phyloP scores from a whole-genome alignment of 2,888 invertebrate species.

The Parnassius orleans region DNA sequence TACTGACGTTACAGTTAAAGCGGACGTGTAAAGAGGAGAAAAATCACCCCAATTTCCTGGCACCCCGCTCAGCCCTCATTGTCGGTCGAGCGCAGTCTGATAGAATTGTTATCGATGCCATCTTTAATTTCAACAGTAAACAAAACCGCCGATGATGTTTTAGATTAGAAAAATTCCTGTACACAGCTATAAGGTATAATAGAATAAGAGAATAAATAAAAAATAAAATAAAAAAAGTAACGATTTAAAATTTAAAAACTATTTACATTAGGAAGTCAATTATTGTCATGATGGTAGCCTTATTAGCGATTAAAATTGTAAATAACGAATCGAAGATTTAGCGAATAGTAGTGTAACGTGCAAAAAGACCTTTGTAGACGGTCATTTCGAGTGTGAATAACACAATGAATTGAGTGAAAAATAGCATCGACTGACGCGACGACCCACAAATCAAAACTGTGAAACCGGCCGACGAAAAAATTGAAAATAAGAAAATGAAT shows the following conservation, averaged over 20 bases:
- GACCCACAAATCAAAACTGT: constrained; percentile 69
- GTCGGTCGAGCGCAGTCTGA: constrained; percentile 69
- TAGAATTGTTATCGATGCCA: constrained; percentile 82
- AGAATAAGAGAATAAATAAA: no score
- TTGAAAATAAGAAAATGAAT: constrained; percentile 50
- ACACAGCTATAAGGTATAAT: not conserved
- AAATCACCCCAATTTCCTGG: constrained; percentile 78
- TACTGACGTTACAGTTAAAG: constrained; percentile 45
- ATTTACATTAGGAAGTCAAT: no score
- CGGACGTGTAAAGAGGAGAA: constrained; percentile 67
- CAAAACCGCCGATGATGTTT: constrained; percentile 42
- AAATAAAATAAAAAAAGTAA: no score
- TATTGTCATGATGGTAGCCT: no score
- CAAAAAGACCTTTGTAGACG: constrained; percentile 48
- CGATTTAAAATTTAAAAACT: no score
- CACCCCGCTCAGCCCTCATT: constrained; percentile 53
- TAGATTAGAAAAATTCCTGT: constrained; percentile 15
- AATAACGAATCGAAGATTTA: constrained; percentile 36
- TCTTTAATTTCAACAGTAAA: constrained; percentile 81
- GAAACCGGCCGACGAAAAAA: constrained; percentile 53
- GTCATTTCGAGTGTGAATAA: constrained; percentile 52
- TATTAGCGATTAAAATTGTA: no score
- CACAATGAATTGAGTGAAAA: constrained; percentile 70
- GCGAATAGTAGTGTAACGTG: constrained; percentile 49
- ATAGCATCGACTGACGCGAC: constrained; percentile 54